Evolutionary conservation across 2,888 invertebrate species (phyloP).

Genomic region (Cephalotes varians): DNA sequence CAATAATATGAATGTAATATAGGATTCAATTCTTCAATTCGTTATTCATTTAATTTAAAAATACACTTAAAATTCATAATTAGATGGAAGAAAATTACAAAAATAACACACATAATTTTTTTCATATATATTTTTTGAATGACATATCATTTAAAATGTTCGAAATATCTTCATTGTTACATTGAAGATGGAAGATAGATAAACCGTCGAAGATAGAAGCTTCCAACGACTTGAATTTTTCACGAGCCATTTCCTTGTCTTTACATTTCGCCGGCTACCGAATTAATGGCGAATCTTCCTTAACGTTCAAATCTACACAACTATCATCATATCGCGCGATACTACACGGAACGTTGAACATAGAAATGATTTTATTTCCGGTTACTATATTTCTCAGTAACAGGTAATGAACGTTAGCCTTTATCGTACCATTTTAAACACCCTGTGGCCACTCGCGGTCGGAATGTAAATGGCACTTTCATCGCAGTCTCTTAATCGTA

Average conservation of each 20-base stretch:
- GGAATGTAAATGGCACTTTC: conserved; percentile 66
- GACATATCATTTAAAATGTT: background rate
- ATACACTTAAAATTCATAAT: background rate
- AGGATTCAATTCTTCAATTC: background rate
- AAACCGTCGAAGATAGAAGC: conserved; percentile 43
- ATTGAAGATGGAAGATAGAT: conserved; percentile 15
- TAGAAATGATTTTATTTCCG: conserved; percentile 75
- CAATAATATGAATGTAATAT: background rate
- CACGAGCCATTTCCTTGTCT: conserved; percentile 71
- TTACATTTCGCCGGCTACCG: conserved; percentile 55
- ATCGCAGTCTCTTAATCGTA: conserved; percentile 30
- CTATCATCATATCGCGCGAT: conserved; percentile 70
- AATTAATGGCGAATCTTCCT: conserved; percentile 69
- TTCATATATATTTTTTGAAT: background rate
- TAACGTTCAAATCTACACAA: conserved; percentile 55
- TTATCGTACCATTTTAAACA: conserved; percentile 71
- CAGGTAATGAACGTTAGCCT: conserved; percentile 74
- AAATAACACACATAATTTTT: background rate
- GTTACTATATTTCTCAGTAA: conserved; percentile 70
- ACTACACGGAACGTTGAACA: conserved; percentile 71
- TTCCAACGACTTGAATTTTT: conserved; percentile 60
- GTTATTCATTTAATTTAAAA: background rate
- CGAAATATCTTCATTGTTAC: conserved; percentile 21
- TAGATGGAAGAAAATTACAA: background rate
- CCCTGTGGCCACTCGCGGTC: conserved; percentile 61